These are phyloP conservation scores for Athetis lepigone DNA, from an alignment of 2,888 invertebrate genomes.

Conservation along the genomic window DNA sequence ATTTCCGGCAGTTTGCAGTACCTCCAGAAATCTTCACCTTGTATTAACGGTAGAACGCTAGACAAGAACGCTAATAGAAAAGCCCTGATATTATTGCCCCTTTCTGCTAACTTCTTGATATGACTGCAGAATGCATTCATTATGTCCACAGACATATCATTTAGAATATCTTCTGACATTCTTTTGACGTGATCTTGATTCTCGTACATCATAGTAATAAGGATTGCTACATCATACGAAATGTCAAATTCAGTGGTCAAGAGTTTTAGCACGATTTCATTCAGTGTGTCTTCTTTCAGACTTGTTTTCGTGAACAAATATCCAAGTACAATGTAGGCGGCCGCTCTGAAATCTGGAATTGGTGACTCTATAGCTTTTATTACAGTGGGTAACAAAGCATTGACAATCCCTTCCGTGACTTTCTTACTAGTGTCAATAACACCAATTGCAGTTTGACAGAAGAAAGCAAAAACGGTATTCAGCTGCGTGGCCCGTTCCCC, in stretches of 20 bases:
- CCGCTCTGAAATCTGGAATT: conserved; percentile 93
- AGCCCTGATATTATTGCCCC: conserved; percentile 89
- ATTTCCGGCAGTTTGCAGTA: conserved; percentile 90
- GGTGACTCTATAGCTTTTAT: conserved; percentile 93
- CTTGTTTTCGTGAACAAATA: conserved; percentile 92
- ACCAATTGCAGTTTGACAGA: conserved; percentile 94
- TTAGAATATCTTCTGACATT: conserved; percentile 89
- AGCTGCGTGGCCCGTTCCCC: conserved; percentile 91
- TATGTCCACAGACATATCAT: conserved; percentile 81
- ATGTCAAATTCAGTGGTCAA: conserved; percentile 81
- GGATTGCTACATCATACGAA: conserved; percentile 91
- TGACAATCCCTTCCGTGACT: conserved; percentile 92
- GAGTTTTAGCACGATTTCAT: conserved; percentile 89
- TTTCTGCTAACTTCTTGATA: conserved; percentile 89
- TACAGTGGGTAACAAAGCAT: conserved; percentile 93
- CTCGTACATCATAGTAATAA: conserved; percentile 93
- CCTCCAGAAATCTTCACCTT: conserved; percentile 84
- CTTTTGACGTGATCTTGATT: conserved; percentile 89
- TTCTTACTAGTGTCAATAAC: conserved; percentile 90
- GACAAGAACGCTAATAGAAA: conserved; percentile 91
- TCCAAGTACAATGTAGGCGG: conserved; percentile 93
- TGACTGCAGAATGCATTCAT: conserved; percentile 80
- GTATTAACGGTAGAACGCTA: conserved; percentile 86
- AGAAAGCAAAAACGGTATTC: conserved; percentile 95
- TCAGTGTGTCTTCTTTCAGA: conserved; percentile 91